Evolutionary conservation across 2,888 invertebrate genomes (phyloP).

Genomic region (Zygogramma bicolorata): DNA sequence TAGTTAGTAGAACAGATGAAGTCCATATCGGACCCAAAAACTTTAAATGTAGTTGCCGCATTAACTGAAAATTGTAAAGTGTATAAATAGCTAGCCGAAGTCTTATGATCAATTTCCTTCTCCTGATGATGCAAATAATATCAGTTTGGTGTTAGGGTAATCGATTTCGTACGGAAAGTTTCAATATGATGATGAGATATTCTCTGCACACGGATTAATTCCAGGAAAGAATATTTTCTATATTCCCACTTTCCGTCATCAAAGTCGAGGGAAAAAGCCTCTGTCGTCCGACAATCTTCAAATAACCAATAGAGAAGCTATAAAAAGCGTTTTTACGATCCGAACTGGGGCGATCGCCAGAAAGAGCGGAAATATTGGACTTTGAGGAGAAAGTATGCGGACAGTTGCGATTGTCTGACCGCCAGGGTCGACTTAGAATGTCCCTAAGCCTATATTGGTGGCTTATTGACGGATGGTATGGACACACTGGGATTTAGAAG

Average conservation of each 20-base stretch:
- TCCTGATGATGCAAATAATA: too few relatives aligned
- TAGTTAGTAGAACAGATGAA: too few relatives aligned
- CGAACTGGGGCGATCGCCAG: slow-evolving; percentile 45
- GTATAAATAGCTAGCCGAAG: too few relatives aligned
- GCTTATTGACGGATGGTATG: slow-evolving; percentile 36
- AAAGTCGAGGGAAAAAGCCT: slow-evolving; percentile 29
- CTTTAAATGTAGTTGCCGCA: too few relatives aligned
- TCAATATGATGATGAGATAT: too few relatives aligned
- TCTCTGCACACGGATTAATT: too few relatives aligned
- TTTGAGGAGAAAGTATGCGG: slow-evolving; percentile 36
- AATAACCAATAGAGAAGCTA: slow-evolving; percentile 53
- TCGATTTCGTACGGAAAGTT: too few relatives aligned
- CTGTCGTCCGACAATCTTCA: slow-evolving; percentile 41
- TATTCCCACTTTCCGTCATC: slow-evolving; percentile 33
- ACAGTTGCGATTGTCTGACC: slow-evolving; percentile 35
- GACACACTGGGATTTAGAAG: slow-evolving; percentile 10
- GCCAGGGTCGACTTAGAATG: slow-evolving; percentile 23
- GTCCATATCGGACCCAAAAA: too few relatives aligned
- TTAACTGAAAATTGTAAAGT: too few relatives aligned
- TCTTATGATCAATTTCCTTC: too few relatives aligned
- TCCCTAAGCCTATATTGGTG: slow-evolving; percentile 35
- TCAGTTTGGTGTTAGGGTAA: too few relatives aligned
- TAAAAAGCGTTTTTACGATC: slow-evolving; percentile 52
- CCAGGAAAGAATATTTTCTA: neutral
- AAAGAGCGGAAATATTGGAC: slow-evolving; percentile 53